These are phyloP conservation scores for Perca flavescens DNA, from an alignment of 2,113 vertebrate species.

Conservation along the genomic window DNA sequence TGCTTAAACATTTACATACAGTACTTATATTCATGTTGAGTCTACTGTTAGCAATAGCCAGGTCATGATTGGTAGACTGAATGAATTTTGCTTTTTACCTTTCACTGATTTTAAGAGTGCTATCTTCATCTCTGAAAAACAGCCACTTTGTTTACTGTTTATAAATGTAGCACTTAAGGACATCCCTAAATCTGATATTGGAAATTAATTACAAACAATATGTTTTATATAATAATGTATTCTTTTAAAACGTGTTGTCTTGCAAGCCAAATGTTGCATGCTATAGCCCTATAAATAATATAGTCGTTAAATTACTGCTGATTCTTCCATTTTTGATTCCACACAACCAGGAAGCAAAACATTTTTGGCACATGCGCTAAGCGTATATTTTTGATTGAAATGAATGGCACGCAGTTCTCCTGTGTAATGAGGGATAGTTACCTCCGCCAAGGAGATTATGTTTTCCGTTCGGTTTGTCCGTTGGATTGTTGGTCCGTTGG, in stretches of 20 bases:
- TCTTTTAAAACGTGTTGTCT: neutral
- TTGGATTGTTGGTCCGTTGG: too few relatives aligned
- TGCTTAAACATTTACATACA: slow-evolving; percentile 12
- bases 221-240: neutral
- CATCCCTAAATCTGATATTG: neutral
- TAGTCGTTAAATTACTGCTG: neutral
- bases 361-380: neutral
- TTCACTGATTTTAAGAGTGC: neutral
- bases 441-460: too few relatives aligned
- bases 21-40: neutral
- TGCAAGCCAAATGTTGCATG: neutral
- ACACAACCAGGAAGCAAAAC: neutral
- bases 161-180: neutral
- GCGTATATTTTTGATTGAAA: neutral
- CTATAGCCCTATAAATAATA: neutral
- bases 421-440: too few relatives aligned
- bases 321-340: too few relatives aligned
- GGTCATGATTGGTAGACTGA: neutral
- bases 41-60: neutral
- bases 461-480: too few relatives aligned
- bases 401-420: neutral
- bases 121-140: neutral
- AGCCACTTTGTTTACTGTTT: neutral
- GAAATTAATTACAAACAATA: neutral
- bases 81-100: neutral